Evolutionary conservation across 2,888 invertebrate species (phyloP), one percentile per base, ranked within the genome.

Genomic region (Icerya purchasi): DNA sequence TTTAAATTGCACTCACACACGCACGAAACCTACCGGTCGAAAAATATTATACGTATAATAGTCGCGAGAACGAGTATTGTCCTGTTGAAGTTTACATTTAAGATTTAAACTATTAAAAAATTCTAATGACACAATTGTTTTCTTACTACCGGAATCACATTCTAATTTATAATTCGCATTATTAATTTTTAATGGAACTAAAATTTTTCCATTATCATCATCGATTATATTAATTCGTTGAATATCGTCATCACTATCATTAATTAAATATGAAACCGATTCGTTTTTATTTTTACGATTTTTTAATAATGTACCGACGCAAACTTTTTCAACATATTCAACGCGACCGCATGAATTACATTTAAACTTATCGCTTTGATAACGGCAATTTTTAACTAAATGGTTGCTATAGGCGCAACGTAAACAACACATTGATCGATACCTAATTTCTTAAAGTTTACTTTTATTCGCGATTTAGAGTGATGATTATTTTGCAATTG

Each of bases 241-340:
- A 36, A 36, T 36, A 8, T 36, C 36, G 8, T 36, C 36, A 36
- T 36, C 36, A 14, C 36, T 36, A 36, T 36, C 36, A 36, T 36
- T 3, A 14, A 3, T 36, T 3, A 36, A 14, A 36, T 36, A 36
- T 8, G 36, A 8, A 36, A 36, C 36, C 5, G 36, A 36, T 8
- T 36, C 14, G 5, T 36, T 36, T 8, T 36, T 8, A 36, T 14
- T 36, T 8, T 5, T 8, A 14, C 8, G 36, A 14, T 56, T 49
- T 49, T 50, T 56, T 49, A 54, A 14, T n/a, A 51, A 22, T 18
- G 20, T 57, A 2, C 19, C 10, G 2, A 22, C 22, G 14, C 57
- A 57, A 20, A 57, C 57, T 22, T 51, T 57, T 18, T 50, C 50
- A n/a, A 51, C 50, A 23, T 57, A 50, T 2, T 51, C 22, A 3